Base-by-base conservation (phyloP, 2,888 invertebrate genomes). In the Ochropleura leucogaster region DNA sequence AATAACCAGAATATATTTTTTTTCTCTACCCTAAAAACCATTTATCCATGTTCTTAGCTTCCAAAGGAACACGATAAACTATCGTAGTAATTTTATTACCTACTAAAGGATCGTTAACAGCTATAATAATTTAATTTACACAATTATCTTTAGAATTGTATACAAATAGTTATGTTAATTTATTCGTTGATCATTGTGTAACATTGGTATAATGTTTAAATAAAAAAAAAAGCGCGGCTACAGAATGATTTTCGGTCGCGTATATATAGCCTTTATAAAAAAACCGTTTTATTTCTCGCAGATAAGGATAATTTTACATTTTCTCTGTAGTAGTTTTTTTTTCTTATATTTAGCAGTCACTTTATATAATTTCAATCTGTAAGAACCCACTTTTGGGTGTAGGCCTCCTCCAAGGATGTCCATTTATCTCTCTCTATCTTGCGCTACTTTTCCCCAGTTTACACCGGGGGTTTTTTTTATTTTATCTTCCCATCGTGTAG, bases 21-120 rank as follows among this genome's bases (percentile, higher is more conserved):
- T 10, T 18, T 47, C 53, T 71, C 71, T 30, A 49, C 40, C 16
- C 4, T 42, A 73, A 72, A 60, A 57, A 20, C 42, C 53, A 63
- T 66, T 44, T 49, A 62, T 46, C 16, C 47, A n/a, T 51, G n/a
- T 55, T 53, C 42, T 47, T 30, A 62, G 49, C 14, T 57, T 68
- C 30, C 59, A 80, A 65, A 74, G 55, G 47, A 62, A 10, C 53
- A 49, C 44, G 16, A 0, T 12, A 20, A 69, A 20, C n/a, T 62
- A 59, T 53, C 51, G 7, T 16, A 44, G 42, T 72, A 30, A 46
- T 53, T 74, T 7, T 69, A 79, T 74, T 40, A 68, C 53, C 67
- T 65, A 20, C 46, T 65, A 57, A 71, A 71, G 63, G 60, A 65
- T 62, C 51, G 47, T 47, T 51, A 10, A 68, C 20, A 72, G 20